phyloP scores from a whole-genome alignment of 2,113 vertebrate species.

The Ptilorrhoa leucosticta region DNA sequence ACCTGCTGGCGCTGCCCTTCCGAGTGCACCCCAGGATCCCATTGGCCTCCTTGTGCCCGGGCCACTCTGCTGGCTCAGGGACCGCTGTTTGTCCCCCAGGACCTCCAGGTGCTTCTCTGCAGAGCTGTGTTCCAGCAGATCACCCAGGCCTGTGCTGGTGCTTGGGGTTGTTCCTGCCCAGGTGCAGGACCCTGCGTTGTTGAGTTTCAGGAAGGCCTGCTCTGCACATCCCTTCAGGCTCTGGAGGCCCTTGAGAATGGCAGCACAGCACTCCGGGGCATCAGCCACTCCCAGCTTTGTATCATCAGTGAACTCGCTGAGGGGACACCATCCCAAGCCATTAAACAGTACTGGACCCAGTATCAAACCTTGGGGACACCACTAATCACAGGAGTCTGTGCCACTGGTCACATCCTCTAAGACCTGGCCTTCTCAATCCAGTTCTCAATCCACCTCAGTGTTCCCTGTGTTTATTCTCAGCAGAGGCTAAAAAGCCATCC shows the following conservation, averaged over 20 bases:
- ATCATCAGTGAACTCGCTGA: background rate
- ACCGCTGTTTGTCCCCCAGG: background rate
- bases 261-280: background rate
- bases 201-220: background rate
- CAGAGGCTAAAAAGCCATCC: background rate
- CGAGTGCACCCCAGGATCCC: background rate
- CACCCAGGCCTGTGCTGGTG: background rate
- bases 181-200: background rate
- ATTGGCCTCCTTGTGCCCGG: background rate
- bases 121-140: background rate
- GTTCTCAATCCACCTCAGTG: background rate
- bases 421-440: background rate
- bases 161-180: background rate
- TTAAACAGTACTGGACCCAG: background rate
- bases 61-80: background rate
- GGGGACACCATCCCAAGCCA: background rate
- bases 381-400: background rate
- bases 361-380: background rate
- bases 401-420: background rate
- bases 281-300: background rate
- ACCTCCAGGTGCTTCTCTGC: background rate
- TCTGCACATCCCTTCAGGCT: background rate
- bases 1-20: background rate
- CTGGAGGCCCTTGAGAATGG: background rate
- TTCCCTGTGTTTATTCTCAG: background rate